These are phyloP conservation scores for Nebria brevicollis DNA, from an alignment of 2,888 invertebrate species.

Conservation along the genomic window DNA sequence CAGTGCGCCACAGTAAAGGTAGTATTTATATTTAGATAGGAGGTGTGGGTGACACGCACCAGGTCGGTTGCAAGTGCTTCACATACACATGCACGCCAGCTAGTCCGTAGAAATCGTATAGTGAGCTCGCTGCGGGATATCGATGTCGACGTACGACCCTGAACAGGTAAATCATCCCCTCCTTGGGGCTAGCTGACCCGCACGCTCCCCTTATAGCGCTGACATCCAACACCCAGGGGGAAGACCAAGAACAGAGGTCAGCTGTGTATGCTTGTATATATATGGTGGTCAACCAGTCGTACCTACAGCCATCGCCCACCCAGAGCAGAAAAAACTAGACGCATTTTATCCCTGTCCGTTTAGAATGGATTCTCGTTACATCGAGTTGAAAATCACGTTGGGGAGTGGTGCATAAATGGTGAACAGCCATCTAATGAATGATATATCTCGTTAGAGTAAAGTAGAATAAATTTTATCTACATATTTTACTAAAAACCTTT, in stretches of 20 bases:
- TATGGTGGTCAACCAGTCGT: constrained; percentile 7
- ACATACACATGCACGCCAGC: constrained; percentile 11
- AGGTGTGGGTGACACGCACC: constrained; percentile 28
- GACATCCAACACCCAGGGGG: constrained; percentile 21
- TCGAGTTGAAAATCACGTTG: constrained; percentile 5
- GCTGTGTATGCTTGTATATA: constrained; percentile 19
- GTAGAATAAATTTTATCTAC: background rate
- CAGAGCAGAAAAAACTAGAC: constrained; percentile 28
- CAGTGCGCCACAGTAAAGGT: constrained; percentile 32
- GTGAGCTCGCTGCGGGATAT: constrained; percentile 39
- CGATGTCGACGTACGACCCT: constrained; percentile 44
- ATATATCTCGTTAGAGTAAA: background rate
- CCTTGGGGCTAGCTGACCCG: constrained; percentile 24
- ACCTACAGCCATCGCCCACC: background rate
- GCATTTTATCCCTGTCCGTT: constrained; percentile 36
- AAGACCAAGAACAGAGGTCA: constrained; percentile 33
- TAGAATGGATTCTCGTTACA: constrained; percentile 28
- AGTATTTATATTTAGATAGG: constrained; percentile 35
- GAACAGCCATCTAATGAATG: constrained; percentile 4
- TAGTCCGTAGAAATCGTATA: constrained; percentile 2
- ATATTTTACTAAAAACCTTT: background rate
- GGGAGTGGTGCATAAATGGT: constrained; percentile 2
- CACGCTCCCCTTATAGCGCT: constrained; percentile 15
- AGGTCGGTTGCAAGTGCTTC: constrained; percentile 32
- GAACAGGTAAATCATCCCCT: constrained; percentile 41